Base-by-base conservation (phyloP, 2,113 vertebrate genomes). In the Anguilla rostrata region DNA sequence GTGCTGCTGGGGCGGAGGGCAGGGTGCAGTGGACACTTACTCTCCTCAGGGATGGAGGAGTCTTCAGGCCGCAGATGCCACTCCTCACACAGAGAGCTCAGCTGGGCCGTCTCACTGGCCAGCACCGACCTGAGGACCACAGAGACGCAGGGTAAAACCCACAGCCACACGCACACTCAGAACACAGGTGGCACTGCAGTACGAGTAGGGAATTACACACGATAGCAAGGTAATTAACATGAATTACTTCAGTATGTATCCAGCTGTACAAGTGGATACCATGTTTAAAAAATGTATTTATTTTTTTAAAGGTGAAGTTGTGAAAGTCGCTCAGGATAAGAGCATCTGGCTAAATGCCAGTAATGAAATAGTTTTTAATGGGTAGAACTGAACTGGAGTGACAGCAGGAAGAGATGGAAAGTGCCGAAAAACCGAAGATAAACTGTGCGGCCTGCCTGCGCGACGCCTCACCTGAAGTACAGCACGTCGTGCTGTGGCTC, bases 1-100 rank as follows among this genome's bases (percentile, higher is more conserved):
- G 49, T 53, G 49, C 12, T 53, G 49, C 49, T 53, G 49, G 49
- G 8, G 43, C 5, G 43, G 43, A 46, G 18, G 60, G 26, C n/a
- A 12, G 1, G 34, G 26, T 9, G 71, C 71, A 20, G 39, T 29
- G 15, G 3, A 78, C 4, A 91, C 97, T 96, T 87, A 99, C 98
- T 97, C 80, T 98, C 97, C 90, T 99, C 98, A 80, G 98, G 96
- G 83, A 99, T 95, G 82, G 97, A 96, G 34, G 90, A 57, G 85
- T 96, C 90, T 8, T 97, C 95, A 39, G 96, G 91, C 83, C 95
- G 96, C 18, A 41, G 84, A 79, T 97, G 96, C 98, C 98, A 99
- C 57, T 93, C 90, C 11, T 90, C 88, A 89, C 95, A 97, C 56
- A 94, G 88, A 2, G 86, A 83, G 0, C 78, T 94, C 88, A 99